Evolutionary conservation across 2,797 vertebrate genomes (phyloP).

Genomic region (Tokudaia tokunoshimensis): DNA sequence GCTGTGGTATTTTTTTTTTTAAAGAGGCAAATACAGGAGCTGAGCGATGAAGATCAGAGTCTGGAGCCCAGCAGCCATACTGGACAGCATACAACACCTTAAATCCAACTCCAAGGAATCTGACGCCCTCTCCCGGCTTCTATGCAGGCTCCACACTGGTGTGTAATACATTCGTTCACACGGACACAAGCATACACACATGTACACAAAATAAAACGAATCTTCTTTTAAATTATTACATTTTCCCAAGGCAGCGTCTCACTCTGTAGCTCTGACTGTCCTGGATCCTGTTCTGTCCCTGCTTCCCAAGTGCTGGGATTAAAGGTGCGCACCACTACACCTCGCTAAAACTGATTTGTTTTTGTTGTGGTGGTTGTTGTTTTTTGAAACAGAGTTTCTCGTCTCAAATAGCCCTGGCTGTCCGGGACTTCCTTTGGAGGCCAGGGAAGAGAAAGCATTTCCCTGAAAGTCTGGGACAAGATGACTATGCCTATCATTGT

Average conservation of each 20-base stretch:
- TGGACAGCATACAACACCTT: neutral
- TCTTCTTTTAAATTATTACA: neutral
- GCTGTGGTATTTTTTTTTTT: neutral
- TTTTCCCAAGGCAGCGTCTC: neutral
- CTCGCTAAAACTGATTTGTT: too few relatives aligned
- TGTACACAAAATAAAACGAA: neutral
- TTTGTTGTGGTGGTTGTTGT: too few relatives aligned
- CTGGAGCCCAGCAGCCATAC: neutral
- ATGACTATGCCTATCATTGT: accelerated
- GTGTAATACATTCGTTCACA: neutral
- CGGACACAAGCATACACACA: neutral
- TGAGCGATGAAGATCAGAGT: neutral
- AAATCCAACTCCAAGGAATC: neutral
- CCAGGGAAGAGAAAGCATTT: too few relatives aligned
- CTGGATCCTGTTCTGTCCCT: neutral
- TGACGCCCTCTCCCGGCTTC: neutral
- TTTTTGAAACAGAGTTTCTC: too few relatives aligned
- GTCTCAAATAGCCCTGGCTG: too few relatives aligned
- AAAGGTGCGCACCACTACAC: neutral
- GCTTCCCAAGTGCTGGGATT: neutral
- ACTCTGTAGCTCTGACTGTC: neutral
- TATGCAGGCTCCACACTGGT: neutral
- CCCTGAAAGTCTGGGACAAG: neutral
- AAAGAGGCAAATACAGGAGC: neutral
- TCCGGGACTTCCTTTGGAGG: too few relatives aligned